phyloP scores from a whole-genome alignment of 2,113 vertebrate genomes.

The Albula glossodonta region DNA sequence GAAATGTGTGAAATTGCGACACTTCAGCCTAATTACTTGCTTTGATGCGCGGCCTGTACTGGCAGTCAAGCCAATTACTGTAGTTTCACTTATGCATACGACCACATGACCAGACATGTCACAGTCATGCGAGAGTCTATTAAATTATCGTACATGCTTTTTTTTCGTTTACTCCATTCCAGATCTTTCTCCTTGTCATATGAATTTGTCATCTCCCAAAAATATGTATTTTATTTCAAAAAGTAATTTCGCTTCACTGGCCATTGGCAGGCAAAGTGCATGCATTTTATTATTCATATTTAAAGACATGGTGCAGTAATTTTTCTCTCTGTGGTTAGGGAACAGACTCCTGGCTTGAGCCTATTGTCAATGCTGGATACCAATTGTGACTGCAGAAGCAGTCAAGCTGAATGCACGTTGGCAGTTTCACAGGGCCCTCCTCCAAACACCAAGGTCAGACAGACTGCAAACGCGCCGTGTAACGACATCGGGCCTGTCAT shows the following conservation, averaged over 20 bases:
- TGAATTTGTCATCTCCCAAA: too few species aligned
- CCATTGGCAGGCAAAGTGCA: too few species aligned
- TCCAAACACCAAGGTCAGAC: slow-evolving; percentile 3
- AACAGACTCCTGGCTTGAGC: background rate
- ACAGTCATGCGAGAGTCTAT: too few species aligned
- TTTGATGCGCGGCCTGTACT: too few species aligned
- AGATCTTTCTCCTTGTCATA: too few species aligned
- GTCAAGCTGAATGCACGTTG: background rate
- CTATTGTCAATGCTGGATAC: background rate
- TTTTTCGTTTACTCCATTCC: too few species aligned
- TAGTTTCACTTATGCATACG: too few species aligned
- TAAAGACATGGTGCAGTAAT: background rate
- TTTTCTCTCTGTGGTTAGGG: background rate
- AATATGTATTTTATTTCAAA: too few species aligned
- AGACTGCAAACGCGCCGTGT: background rate
- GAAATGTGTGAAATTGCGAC: background rate
- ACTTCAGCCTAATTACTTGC: background rate
- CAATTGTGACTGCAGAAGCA: slow-evolving; percentile 11
- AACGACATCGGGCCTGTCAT: background rate
- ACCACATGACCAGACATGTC: too few species aligned
- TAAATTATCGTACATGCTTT: too few species aligned
- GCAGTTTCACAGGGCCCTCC: background rate
- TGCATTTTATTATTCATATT: background rate
- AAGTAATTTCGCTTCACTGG: too few species aligned
- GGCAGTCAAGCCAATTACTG: too few species aligned